Conservation (phyloP, 2,797 vertebrate species). For the Sibirionetta formosa region DNA sequence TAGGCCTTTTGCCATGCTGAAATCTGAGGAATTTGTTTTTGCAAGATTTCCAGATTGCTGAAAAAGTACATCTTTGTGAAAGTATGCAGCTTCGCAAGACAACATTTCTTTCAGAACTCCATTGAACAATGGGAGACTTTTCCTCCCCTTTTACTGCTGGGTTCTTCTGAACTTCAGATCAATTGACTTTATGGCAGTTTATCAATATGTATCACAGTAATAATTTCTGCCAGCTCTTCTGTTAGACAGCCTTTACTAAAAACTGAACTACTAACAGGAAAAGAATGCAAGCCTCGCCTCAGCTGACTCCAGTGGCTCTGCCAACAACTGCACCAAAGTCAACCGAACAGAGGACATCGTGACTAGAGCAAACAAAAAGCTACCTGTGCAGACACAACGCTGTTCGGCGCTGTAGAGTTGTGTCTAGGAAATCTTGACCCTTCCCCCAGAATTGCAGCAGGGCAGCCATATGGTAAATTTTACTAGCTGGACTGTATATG, state of each 20-base stretch:
- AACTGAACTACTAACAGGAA: neutral
- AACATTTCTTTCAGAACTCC: neutral
- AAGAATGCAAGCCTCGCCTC: neutral
- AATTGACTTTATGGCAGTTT: neutral
- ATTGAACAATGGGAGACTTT: neutral
- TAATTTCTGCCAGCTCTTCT: neutral
- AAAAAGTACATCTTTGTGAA: neutral
- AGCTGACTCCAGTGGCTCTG: neutral
- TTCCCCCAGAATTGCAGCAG: neutral
- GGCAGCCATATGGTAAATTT: neutral
- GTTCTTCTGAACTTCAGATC: neutral
- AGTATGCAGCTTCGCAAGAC: neutral
- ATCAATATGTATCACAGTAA: neutral
- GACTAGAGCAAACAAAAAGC: slow-evolving; percentile 8
- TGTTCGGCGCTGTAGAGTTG: neutral
- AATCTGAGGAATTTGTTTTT: slow-evolving; percentile 45
- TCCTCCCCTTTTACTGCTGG: rapidly evolving
- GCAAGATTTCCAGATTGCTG: neutral
- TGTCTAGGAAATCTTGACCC: neutral
- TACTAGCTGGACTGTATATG: neutral
- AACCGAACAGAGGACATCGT: neutral
- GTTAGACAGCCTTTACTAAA: neutral
- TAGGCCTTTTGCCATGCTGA: neutral
- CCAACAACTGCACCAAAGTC: slow-evolving; percentile 7
- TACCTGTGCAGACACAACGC: slow-evolving; percentile 4